Percentiles rank a stretch among this genome's conserved stretches.
phyloP scores from a whole-genome alignment of 1,140 invertebrate genomes.

The Doryteuthis pealeii region DNA sequence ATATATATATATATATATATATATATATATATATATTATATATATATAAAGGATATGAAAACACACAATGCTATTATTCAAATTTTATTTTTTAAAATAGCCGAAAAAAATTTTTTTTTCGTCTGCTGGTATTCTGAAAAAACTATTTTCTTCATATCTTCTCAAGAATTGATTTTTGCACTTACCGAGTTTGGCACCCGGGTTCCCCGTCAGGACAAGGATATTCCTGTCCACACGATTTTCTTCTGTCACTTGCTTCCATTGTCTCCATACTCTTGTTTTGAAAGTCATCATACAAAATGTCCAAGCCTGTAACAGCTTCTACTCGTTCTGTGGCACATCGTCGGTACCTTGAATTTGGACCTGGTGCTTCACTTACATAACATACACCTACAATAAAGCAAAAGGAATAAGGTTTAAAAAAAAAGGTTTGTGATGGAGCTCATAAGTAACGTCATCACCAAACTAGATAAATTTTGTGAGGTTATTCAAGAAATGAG shows the following conservation, averaged over 20 bases:
- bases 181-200: conserved; percentile 56
- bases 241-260: conserved; percentile 57
- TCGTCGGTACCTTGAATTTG: conserved; percentile 47
- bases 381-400: conserved; percentile 56
- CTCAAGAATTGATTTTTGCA: too few species aligned
- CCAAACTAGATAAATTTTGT: too few species aligned
- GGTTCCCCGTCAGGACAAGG: conserved; percentile 56
- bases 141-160: too few species aligned
- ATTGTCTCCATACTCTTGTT: conserved; percentile 59
- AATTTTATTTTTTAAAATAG: too few species aligned
- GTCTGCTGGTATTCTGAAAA: too few species aligned
- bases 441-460: background rate
- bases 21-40: too few species aligned
- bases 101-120: too few species aligned
- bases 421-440: conserved; percentile 7
- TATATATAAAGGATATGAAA: too few species aligned
- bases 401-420: too few species aligned
- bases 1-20: too few species aligned
- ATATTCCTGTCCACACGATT: conserved; percentile 58
- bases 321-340: conserved; percentile 62
- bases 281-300: conserved; percentile 61
- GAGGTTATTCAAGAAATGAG: too few species aligned
- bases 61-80: too few species aligned
- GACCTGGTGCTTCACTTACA: conserved; percentile 52
- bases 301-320: conserved; percentile 61